Evolutionary conservation across 2,113 vertebrate species (phyloP).

Genomic region (Chloebia gouldiae): DNA sequence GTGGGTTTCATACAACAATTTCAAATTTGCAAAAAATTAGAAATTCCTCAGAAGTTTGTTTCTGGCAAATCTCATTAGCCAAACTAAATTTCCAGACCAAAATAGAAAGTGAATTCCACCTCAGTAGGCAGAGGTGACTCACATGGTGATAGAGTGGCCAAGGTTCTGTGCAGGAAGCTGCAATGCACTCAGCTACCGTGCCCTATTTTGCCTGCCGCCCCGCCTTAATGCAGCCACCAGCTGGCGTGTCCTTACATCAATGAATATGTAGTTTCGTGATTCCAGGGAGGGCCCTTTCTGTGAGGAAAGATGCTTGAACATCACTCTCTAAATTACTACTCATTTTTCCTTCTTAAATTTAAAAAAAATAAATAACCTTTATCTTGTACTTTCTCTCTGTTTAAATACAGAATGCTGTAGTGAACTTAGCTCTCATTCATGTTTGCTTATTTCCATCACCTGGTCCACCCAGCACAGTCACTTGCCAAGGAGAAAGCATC

Average conservation of each 20-base stretch:
- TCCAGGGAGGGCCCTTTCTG: neutral
- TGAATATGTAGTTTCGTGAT: neutral
- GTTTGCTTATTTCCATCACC: neutral
- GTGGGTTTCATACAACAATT: neutral
- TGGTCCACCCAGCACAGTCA: neutral
- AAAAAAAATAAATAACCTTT: neutral
- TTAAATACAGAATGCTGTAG: neutral
- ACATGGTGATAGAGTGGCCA: neutral
- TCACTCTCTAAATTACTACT: neutral
- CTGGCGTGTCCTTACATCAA: neutral
- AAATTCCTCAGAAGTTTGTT: neutral
- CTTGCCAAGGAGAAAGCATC: neutral
- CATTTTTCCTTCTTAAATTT: neutral
- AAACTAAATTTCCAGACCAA: neutral
- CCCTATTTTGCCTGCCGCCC: neutral
- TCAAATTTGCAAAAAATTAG: neutral
- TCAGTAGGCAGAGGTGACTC: neutral
- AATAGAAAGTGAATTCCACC: neutral
- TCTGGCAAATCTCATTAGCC: neutral
- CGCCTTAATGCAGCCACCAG: neutral
- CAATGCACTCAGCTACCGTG: neutral
- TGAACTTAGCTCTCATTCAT: neutral
- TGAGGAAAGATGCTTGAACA: neutral
- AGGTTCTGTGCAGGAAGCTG: neutral
- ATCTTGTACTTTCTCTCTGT: neutral